A percentile compares a stretch with the other conserved stretches of the same genome.
Evolutionary conservation across 2,113 vertebrate species (phyloP).

Genomic region (Martes martes): DNA sequence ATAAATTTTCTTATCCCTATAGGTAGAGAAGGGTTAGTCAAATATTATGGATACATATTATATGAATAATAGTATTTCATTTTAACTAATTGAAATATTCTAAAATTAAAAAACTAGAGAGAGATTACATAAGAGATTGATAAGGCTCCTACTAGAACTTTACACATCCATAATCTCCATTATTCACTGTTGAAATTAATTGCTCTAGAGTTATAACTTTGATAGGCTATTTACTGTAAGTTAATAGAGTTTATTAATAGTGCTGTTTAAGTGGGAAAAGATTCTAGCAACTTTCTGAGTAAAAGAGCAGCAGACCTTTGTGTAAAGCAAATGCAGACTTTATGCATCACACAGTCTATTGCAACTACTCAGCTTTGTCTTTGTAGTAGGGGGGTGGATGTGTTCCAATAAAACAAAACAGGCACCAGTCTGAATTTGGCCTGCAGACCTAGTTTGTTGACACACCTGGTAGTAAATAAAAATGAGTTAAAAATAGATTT

Average conservation of each 20-base stretch:
- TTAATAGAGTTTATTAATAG: not conserved
- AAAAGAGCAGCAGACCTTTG: not conserved
- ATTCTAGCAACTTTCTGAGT: not conserved
- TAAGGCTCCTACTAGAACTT: not conserved
- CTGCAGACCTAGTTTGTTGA: not conserved
- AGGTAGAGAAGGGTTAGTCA: not conserved
- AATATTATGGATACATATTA: not conserved
- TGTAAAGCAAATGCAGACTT: not conserved
- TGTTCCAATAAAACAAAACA: not conserved
- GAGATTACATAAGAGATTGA: not conserved
- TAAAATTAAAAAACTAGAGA: constrained; percentile 6
- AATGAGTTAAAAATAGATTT: not conserved
- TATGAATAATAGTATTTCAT: not conserved
- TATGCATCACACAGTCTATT: not conserved
- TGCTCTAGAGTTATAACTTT: not conserved
- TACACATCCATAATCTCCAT: not conserved
- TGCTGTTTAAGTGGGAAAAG: not conserved
- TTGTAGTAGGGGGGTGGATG: not conserved
- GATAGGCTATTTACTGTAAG: not conserved
- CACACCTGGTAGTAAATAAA: constrained; percentile 18
- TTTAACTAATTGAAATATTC: not conserved
- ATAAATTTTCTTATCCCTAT: not conserved
- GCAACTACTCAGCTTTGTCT: not conserved
- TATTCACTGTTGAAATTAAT: constrained; percentile 37
- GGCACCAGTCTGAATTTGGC: not conserved